phyloP scores from a whole-genome alignment of 2,888 invertebrate genomes.

The Catocala fraxini region DNA sequence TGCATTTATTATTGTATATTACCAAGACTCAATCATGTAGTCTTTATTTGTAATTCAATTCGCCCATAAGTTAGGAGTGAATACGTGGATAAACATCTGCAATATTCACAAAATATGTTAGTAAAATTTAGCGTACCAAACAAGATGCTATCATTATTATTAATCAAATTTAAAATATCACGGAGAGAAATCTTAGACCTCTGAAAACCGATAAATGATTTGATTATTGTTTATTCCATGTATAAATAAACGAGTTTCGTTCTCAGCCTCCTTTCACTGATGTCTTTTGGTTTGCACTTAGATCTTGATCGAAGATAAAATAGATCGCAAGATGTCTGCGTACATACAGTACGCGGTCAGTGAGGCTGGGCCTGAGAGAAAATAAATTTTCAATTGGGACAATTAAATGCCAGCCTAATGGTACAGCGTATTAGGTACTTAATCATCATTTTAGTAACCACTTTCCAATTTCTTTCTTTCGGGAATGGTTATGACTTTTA shows the following conservation, averaged over 20 bases:
- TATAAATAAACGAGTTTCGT: constrained; percentile 79
- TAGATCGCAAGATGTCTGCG: constrained; percentile 82
- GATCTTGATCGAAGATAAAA: constrained; percentile 83
- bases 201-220: constrained; percentile 77
- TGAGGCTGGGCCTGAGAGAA: constrained; percentile 75
- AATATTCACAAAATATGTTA: constrained; percentile 22
- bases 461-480: constrained; percentile 54
- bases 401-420: constrained; percentile 81
- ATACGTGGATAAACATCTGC: not conserved
- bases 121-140: constrained; percentile 30
- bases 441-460: constrained; percentile 53
- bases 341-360: constrained; percentile 72
- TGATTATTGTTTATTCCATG: constrained; percentile 83
- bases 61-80: too few relatives aligned
- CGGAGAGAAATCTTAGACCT: constrained; percentile 69
- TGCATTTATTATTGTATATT: too few relatives aligned
- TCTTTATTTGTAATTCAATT: too few relatives aligned
- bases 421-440: constrained; percentile 63
- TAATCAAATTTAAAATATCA: constrained; percentile 73
- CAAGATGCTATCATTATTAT: constrained; percentile 61
- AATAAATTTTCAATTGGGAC: constrained; percentile 86
- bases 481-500: constrained; percentile 32
- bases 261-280: constrained; percentile 84
- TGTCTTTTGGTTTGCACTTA: constrained; percentile 79
- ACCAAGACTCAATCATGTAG: too few relatives aligned